Conservation (phyloP, 1,140 invertebrate species). For the Epicauta chinensis region DNA sequence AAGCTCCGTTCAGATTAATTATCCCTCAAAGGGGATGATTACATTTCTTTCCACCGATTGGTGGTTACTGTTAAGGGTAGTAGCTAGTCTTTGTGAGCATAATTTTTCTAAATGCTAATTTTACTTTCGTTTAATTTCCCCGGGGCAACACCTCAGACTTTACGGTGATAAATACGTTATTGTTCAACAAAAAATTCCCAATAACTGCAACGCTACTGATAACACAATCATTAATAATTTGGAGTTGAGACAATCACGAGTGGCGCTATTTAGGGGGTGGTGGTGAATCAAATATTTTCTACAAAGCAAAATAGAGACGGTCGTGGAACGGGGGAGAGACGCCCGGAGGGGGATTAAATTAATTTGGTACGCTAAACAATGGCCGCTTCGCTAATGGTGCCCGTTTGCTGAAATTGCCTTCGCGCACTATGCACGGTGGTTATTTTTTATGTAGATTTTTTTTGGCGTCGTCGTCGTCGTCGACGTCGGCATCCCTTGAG, state of each 20-base stretch:
- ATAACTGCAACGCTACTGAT: too few species aligned
- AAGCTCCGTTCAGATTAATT: background rate
- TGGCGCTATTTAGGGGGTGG: too few species aligned
- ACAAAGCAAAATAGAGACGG: too few species aligned
- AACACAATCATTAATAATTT: too few species aligned
- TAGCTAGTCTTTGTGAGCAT: constrained; percentile 1
- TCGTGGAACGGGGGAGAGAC: constrained; percentile 1
- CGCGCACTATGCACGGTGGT: constrained; percentile 29
- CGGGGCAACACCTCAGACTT: constrained; percentile 22
- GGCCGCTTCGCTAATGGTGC: constrained; percentile 35
- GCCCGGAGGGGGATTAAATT: constrained; percentile 29
- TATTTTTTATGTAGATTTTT: constrained; percentile 39
- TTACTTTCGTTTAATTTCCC: constrained; percentile 26
- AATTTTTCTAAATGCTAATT: constrained; percentile 24
- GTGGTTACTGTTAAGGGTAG: constrained; percentile 1
- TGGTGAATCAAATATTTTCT: too few species aligned
- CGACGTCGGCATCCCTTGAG: constrained; percentile 2
- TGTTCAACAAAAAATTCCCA: too few species aligned
- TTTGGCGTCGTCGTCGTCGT: constrained; percentile 3
- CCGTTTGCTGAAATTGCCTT: constrained; percentile 36
- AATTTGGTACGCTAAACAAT: constrained; percentile 37
- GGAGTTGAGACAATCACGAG: too few species aligned
- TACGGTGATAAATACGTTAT: constrained; percentile 14
- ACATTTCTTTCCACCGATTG: constrained; percentile 2
- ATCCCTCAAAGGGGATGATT: background rate